Evolutionary conservation across 2,888 invertebrate genomes (phyloP), one percentile per base, ranked within the genome.

Genomic region (Spicauda simplicius): DNA sequence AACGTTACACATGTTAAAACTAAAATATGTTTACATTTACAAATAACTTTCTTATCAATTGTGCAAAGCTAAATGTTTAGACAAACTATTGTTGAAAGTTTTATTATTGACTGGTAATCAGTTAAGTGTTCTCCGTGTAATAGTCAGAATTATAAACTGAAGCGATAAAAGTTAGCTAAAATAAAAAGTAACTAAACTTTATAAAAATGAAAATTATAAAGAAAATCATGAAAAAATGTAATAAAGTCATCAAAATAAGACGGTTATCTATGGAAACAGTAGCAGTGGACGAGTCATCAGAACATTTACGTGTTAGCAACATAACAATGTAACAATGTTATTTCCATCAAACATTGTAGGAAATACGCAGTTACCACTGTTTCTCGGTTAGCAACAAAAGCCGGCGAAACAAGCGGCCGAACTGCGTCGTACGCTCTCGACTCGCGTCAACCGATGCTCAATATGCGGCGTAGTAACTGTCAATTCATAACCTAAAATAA

Each of bases 351-450:
- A 74, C 74, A 78, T 62, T 71, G 54, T 57, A 73, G 65, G 58
- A 82, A 84, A 81, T 88, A 90, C 90, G 91, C 90, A 91, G 86
- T 88, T 80, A 73, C 73, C 74, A 66, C 75, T 75, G 81, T 78
- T 79, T 75, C 83, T 79, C 85, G 80, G 85, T 85, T 91, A 89
- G 91, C 88, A 91, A 92, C 91, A 86, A 85, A 87, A 60, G 66
- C 66, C 66, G 60, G 60, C 84, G 78, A 76, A 88, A 88, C 86
- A 80, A 82, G 74, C 73, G 76, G 83, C 73, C 75, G 70, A 85
- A 91, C 86, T 91, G 88, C 91, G 91, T 86, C 91, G 90, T 82
- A 73, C 73, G 72, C 72, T 76, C 82, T 74, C 74, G 76, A 72
- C 72, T 76, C 82, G 74, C 74, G 76, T 77, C 82, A 79, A 84